A percentile compares a stretch with the other conserved stretches of the same genome.
Evolutionary conservation across 2,113 vertebrate genomes (phyloP).

Genomic region (Anarrhichthys ocellatus): DNA sequence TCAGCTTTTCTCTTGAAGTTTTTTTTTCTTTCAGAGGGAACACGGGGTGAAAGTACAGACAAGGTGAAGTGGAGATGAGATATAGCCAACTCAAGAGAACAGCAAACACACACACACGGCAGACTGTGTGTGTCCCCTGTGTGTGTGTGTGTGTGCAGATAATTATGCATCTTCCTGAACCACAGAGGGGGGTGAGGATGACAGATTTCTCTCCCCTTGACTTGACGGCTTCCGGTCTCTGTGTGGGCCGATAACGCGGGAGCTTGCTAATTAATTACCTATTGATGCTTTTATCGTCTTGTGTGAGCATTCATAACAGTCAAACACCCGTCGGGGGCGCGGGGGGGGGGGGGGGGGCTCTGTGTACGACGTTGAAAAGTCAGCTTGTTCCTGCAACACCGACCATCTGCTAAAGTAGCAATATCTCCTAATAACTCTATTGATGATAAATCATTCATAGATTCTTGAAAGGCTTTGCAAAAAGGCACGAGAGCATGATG

Average conservation of each 20-base stretch:
- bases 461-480: conserved; percentile 12
- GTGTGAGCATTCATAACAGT: conserved; percentile 35
- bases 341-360: background rate
- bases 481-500: background rate
- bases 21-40: conserved; percentile 21
- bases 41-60: conserved; percentile 41
- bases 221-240: conserved; percentile 52
- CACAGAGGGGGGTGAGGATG: conserved; percentile 41
- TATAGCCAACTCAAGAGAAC: conserved; percentile 33
- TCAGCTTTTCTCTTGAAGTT: background rate
- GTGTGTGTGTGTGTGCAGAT: conserved; percentile 13
- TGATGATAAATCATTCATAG: conserved; percentile 11
- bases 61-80: conserved; percentile 62
- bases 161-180: conserved; percentile 49
- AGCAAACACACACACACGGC: conserved; percentile 2
- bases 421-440: background rate
- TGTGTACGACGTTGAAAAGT: background rate
- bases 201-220: conserved; percentile 69
- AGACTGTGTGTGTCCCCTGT: background rate
- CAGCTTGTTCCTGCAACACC: conserved; percentile 23
- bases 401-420: conserved; percentile 4
- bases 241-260: conserved; percentile 63
- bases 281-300: conserved; percentile 48
- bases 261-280: conserved; percentile 69
- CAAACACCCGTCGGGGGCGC: conserved; percentile 10